Conservation (phyloP, 2,888 invertebrate genomes). For the Pyrrhia umbra region DNA sequence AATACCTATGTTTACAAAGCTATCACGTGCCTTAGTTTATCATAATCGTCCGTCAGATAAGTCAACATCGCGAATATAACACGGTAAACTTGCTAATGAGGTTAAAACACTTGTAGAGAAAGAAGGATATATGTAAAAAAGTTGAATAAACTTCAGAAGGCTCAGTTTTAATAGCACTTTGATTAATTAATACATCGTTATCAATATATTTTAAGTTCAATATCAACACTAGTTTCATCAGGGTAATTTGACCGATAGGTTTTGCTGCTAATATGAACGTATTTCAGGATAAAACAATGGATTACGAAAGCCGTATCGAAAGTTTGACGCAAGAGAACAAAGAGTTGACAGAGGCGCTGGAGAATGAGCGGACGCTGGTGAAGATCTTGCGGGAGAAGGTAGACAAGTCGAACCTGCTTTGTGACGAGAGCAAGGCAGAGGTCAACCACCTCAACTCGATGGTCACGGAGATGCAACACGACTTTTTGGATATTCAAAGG, state of each 20-base stretch:
- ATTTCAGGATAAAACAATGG: slow-evolving; percentile 83
- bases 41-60: slow-evolving; percentile 33
- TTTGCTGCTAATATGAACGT: slow-evolving; percentile 21
- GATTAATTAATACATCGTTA: neutral
- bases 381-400: slow-evolving; percentile 86
- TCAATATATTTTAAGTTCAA: slow-evolving; percentile 12
- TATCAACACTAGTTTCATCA: slow-evolving; percentile 7
- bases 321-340: slow-evolving; percentile 86
- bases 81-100: slow-evolving; percentile 4
- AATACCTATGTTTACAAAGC: slow-evolving; percentile 22
- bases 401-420: slow-evolving; percentile 85
- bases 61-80: slow-evolving; percentile 12
- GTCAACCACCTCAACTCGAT: slow-evolving; percentile 81
- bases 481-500: slow-evolving; percentile 81
- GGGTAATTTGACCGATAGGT: neutral
- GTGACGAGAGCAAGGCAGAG: slow-evolving; percentile 89
- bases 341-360: slow-evolving; percentile 85
- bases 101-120: neutral
- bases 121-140: neutral
- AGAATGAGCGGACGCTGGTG: slow-evolving; percentile 89
- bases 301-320: slow-evolving; percentile 84
- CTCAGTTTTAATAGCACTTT: neutral
- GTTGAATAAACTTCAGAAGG: neutral
- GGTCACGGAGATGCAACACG: slow-evolving; percentile 85
- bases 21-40: slow-evolving; percentile 24